These are phyloP conservation scores for Clarias laeviceps DNA, from an alignment of 2,797 vertebrate species.

Conservation along the genomic window DNA sequence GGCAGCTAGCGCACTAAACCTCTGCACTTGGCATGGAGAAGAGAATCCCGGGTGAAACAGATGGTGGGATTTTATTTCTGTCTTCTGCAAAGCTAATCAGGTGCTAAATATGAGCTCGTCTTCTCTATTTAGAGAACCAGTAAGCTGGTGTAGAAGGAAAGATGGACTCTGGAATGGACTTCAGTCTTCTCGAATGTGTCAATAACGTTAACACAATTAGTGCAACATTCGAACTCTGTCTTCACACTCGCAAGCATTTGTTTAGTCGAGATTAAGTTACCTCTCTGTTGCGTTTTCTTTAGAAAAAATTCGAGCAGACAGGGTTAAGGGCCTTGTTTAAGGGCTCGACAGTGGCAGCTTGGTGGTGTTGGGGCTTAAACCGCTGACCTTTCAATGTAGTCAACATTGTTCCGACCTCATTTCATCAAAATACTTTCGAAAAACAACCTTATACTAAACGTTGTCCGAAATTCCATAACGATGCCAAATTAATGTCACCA, in stretches of 20 bases:
- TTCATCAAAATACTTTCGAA: too few relatives aligned
- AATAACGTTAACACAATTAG: neutral
- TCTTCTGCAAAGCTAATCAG: conserved; percentile 67
- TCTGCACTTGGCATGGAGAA: conserved; percentile 65
- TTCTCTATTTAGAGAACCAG: conserved; percentile 31
- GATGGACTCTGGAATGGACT: neutral
- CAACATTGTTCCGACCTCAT: too few relatives aligned
- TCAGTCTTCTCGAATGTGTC: neutral
- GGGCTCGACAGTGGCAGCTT: too few relatives aligned
- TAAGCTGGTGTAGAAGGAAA: neutral
- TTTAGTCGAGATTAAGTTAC: too few relatives aligned
- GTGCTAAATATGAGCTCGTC: conserved; percentile 72
- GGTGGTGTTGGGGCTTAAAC: too few relatives aligned
- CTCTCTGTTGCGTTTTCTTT: too few relatives aligned
- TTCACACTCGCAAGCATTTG: neutral
- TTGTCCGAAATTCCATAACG: too few relatives aligned
- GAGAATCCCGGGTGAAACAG: conserved; percentile 70
- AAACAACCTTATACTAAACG: too few relatives aligned
- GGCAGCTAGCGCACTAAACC: conserved; percentile 52
- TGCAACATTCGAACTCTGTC: neutral
- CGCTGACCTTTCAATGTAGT: too few relatives aligned
- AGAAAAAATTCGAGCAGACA: too few relatives aligned
- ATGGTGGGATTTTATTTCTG: conserved; percentile 65
- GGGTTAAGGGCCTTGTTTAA: too few relatives aligned
- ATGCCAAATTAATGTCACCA: too few relatives aligned